Conservation (phyloP, 1,140 invertebrate species). For the Drosophila ercepeae region DNA sequence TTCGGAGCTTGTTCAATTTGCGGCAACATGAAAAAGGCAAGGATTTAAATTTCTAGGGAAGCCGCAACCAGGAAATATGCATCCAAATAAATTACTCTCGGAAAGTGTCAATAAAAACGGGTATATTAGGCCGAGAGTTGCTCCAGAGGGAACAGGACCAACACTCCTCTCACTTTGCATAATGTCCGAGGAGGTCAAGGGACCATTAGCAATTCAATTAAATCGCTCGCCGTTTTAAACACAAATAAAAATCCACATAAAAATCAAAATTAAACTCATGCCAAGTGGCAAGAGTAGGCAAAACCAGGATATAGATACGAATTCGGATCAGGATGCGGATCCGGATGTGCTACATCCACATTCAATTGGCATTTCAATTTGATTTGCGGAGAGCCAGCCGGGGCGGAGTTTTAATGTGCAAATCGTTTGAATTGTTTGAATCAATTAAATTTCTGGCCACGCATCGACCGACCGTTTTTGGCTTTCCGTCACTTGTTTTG, state of each 20-base stretch:
- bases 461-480: conserved; percentile 23
- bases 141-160: conserved; percentile 21
- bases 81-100: background rate
- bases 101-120: too few relatives aligned
- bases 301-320: background rate
- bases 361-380: conserved; percentile 70
- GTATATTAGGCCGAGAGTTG: too few relatives aligned
- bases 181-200: conserved; percentile 15
- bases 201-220: conserved; percentile 59
- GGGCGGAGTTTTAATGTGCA: conserved; percentile 46
- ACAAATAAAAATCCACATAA: conserved; percentile 66
- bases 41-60: background rate
- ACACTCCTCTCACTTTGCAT: conserved; percentile 28
- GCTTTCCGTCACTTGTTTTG: conserved; percentile 28
- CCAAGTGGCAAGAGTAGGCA: conserved; percentile 5
- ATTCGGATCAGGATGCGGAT: conserved; percentile 1
- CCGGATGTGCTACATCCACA: conserved; percentile 3
- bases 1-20: conserved; percentile 43
- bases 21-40: conserved; percentile 42
- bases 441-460: conserved; percentile 50
- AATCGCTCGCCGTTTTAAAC: conserved; percentile 69
- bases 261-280: conserved; percentile 75
- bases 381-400: conserved; percentile 49
- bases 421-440: conserved; percentile 54
- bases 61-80: background rate